Percentiles rank a stretch among this genome's conserved stretches.
Conservation (phyloP, 2,888 invertebrate species). For the Horisme vitalbata region DNA sequence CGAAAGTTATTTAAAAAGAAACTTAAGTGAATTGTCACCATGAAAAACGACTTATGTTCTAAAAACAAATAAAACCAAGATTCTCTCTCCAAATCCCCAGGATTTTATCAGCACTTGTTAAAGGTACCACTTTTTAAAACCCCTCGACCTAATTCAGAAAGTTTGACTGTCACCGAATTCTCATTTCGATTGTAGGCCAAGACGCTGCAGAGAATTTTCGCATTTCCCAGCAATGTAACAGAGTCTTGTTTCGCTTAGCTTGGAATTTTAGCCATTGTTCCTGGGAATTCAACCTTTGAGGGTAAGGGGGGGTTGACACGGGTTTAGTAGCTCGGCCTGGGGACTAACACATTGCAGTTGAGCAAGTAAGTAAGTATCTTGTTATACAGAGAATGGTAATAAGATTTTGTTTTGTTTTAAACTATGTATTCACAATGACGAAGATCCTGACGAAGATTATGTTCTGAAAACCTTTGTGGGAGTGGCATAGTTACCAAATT, state of each 20-base stretch:
- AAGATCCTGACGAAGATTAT: too few species aligned
- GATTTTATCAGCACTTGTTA: conserved; percentile 8
- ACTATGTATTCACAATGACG: too few species aligned
- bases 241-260: conserved; percentile 34
- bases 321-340: neutral
- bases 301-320: conserved; percentile 12
- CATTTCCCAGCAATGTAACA: conserved; percentile 30
- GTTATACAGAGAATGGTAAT: too few species aligned
- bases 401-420: too few species aligned
- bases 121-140: conserved; percentile 40
- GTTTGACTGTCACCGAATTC: conserved; percentile 50
- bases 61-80: too few species aligned
- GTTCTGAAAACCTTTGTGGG: too few species aligned
- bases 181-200: conserved; percentile 58
- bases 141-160: conserved; percentile 61
- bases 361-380: neutral
- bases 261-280: conserved; percentile 43
- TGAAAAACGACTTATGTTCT: too few species aligned
- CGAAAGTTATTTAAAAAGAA: too few species aligned
- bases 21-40: too few species aligned
- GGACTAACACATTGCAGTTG: conserved; percentile 6
- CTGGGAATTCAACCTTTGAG: conserved; percentile 39
- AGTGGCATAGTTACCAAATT: too few species aligned
- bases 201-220: conserved; percentile 31
- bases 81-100: neutral